Evolutionary conservation across 2,888 invertebrate genomes (phyloP).

Genomic region (Himalopsyche tibetana): DNA sequence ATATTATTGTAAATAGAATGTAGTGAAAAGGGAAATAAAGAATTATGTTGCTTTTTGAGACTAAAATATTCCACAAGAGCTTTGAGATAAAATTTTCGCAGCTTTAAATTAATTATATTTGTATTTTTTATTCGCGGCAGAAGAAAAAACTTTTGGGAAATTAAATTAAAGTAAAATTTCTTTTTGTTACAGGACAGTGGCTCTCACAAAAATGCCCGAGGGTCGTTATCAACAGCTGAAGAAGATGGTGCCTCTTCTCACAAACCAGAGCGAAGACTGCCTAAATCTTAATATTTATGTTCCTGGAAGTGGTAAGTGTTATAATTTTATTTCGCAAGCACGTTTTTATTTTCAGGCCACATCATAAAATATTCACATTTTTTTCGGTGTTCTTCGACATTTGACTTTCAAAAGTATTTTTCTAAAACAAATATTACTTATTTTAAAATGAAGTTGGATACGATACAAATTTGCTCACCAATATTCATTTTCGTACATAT

Average conservation of each 20-base stretch:
- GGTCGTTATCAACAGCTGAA: conserved; percentile 86
- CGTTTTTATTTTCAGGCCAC: not conserved
- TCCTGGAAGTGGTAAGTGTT: conserved; percentile 87
- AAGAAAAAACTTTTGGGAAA: conserved; percentile 10
- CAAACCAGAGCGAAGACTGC: conserved; percentile 93
- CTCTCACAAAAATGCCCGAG: conserved; percentile 84
- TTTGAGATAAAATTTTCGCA: not conserved
- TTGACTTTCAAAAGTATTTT: too few species aligned
- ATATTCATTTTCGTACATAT: too few species aligned
- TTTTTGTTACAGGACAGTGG: conserved; percentile 76
- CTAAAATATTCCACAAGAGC: too few species aligned
- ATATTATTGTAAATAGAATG: too few species aligned
- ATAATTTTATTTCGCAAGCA: conserved; percentile 2
- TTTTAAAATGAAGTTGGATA: too few species aligned
- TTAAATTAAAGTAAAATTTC: conserved; percentile 49
- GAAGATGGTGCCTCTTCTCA: conserved; percentile 82
- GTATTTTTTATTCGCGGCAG: not conserved
- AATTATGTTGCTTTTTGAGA: too few species aligned
- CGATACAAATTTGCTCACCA: too few species aligned
- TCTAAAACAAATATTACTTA: too few species aligned
- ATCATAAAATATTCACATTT: too few species aligned
- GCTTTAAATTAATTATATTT: not conserved
- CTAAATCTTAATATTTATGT: conserved; percentile 93
- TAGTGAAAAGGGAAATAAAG: too few species aligned
- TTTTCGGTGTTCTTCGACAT: too few species aligned